Evolutionary conservation across 2,113 vertebrate genomes (phyloP), one percentile per base, ranked within the genome.

Genomic region (Excalfactoria chinensis): DNA sequence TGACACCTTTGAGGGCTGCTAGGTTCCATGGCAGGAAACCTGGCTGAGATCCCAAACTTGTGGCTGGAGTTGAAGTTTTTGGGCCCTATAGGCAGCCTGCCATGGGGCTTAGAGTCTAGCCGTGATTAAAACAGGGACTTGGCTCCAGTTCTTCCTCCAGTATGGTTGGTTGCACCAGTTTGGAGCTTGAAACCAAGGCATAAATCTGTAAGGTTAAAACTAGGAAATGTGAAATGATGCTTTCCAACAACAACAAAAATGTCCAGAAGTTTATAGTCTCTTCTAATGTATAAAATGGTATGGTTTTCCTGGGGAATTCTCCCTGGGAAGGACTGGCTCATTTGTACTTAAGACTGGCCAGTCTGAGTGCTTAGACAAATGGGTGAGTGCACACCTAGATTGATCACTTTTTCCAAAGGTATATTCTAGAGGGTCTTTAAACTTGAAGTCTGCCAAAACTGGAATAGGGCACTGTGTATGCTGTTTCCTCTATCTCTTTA

Each of bases 171-270:
- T 79, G 71, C n/a, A 93, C 67, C 89, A 86, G 46, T 60, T 92
- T 71, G 53, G 53, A 94, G 74, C 26, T 55, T 82, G 78, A 90
- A 92, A 89, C 40, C 37, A 62, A 58, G 59, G 81, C 63, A 87
- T 78, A 84, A 87, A 76, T 76, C 58, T 40, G 25, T 74, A 53
- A 72, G 64, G 32, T 35, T 91, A 62, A 80, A 91, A 58, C 58
- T 67, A 67, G 80, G 64, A 95, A 87, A 91, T 32, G 49, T 49
- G 63, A 87, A 75, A 75, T 34, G 5, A 32, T 69, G 67, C 67
- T 76, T 95, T 95, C 89, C 74, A 82, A 87, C n/a, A 69, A 67
- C 78, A 90, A 86, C 59, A 87, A 58, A 90, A 89, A 63, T 18
- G 35, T 88, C 2, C 37, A 88, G 72, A 76, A 74, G 60, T 80